Base-by-base conservation (phyloP, 2,113 vertebrate genomes). In the Thamnaconus septentrionalis region DNA sequence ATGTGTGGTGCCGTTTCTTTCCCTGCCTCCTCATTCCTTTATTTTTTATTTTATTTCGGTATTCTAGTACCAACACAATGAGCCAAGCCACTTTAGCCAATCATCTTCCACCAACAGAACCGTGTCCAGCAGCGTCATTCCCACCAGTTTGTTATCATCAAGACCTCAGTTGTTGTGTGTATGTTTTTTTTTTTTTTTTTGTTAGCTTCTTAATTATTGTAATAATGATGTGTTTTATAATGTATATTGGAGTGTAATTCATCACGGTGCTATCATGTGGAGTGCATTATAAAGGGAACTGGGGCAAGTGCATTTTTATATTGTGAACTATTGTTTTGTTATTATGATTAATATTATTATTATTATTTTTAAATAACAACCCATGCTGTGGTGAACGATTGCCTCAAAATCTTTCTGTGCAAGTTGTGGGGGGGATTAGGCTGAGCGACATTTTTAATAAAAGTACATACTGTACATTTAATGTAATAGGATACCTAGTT, bases 221-320 rank as follows among this genome's bases (percentile, higher is more conserved):
- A 76, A 52, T 77, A 52, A 84, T 82, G 69, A 63, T 78, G 39
- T 85, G 53, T 70, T 66, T 60, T 79, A 64, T 79, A 56, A 76
- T 86, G 79, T 84, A 73, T 83, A 75, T 79, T 63, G 73, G 74
- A 83, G 63, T 85, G 72, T 85, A 67, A 69, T 66, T 88, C 75
- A 78, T 76, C 76, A 58, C 49, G 89, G 90, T 92, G 90, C 88
- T 91, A 90, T 74, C 62, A 75, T 76, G 66, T 79, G 12, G 79
- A 85, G 83, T 67, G 66, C 74, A 76, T 69, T 41, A 75, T 44
- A 66, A 77, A 58, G 87, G 85, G 81, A 81, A 82, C 60, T 69
- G 78, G 84, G 85, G 61, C 76, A 80, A 31, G 68, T 85, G 66
- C 69, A 77, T 85, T 83, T 68, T 70, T 56, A 31, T 31, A 31